Evolutionary conservation across 2,797 vertebrate genomes (phyloP).

Genomic region (Etheostoma nigrum): DNA sequence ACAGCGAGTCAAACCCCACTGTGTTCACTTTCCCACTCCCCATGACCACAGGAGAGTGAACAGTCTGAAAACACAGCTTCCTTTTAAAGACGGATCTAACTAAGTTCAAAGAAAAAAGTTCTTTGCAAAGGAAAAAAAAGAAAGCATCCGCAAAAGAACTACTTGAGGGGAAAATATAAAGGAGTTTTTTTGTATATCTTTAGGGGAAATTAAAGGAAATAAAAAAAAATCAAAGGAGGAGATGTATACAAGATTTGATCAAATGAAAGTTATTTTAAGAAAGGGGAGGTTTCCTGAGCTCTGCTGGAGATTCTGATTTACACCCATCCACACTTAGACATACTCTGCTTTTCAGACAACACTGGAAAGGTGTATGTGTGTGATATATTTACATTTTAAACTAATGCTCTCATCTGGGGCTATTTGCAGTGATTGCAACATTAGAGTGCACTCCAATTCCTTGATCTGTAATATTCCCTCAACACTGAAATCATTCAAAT

Average conservation of each 20-base stretch:
- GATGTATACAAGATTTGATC: conserved; percentile 32
- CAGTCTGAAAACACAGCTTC: conserved; percentile 67
- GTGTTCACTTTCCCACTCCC: conserved; percentile 60
- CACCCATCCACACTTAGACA: not conserved
- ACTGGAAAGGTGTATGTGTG: conserved; percentile 15
- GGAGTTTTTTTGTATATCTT: not conserved
- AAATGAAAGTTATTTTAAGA: conserved; percentile 39
- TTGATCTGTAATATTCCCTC: conserved; percentile 26
- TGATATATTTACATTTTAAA: conserved; percentile 46
- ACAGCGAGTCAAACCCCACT: conserved; percentile 56
- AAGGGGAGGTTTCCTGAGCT: conserved; percentile 20
- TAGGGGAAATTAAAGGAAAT: conserved; percentile 36
- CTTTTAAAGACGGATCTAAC: conserved; percentile 56
- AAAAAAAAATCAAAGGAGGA: conserved; percentile 53
- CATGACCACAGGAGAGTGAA: conserved; percentile 62
- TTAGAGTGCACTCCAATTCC: conserved; percentile 23
- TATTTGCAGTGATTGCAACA: conserved; percentile 33
- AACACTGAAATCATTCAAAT: conserved; percentile 10
- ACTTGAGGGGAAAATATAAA: conserved; percentile 25
- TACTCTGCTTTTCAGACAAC: conserved; percentile 18
- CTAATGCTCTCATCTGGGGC: conserved; percentile 21
- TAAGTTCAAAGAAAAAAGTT: conserved; percentile 70
- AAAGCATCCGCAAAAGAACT: conserved; percentile 26
- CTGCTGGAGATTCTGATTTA: conserved; percentile 23
- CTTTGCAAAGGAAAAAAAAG: conserved; percentile 41